Base-by-base conservation (phyloP, 2,113 vertebrate genomes). In the Stegastes partitus region DNA sequence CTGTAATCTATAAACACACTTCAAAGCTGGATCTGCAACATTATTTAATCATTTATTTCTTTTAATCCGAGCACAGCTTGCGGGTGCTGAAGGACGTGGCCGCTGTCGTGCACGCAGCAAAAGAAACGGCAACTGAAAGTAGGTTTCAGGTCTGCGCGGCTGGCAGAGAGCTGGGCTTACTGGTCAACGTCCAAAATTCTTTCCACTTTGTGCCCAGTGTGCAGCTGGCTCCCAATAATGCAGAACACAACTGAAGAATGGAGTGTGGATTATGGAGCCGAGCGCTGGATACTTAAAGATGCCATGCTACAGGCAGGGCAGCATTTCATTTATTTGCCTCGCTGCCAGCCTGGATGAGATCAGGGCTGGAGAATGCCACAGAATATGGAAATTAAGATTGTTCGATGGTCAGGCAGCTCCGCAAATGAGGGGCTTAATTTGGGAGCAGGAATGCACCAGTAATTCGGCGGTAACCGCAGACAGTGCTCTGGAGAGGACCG, bases 361-460 rank as follows among this genome's bases (percentile, higher is more conserved):
- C 88, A 93, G 74, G 25, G 53, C 79, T 63, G 0, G 26, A 78
- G 83, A 89, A 91, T 67, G 87, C 88, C 74, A 51, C 73, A 77
- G 68, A 92, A 87, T 89, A 89, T 89, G 89, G 89, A 92, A 93
- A 89, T 92, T 74, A 87, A 85, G 83, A 91, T 71, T 67, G 83
- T 56, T 74, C 50, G 50, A 77, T 77, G 82, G 88, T 84, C 71
- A 72, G 83, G 84, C 84, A 66, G 56, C 82, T 79, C 89, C 55
- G 10, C 87, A 91, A 90, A 92, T 83, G 77, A 91, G 89, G 82
- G 86, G 69, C 87, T 89, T 90, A 85, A 91, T 89, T 92, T 86
- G 79, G 81, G 69, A 25, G 62, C 74, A 69, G 88, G 84, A 89
- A 90, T 88, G 80, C 34, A 49, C 25, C 84, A 66, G 62, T 18